Conservation (phyloP, 2,888 invertebrate species). For the Myathropa florea region DNA sequence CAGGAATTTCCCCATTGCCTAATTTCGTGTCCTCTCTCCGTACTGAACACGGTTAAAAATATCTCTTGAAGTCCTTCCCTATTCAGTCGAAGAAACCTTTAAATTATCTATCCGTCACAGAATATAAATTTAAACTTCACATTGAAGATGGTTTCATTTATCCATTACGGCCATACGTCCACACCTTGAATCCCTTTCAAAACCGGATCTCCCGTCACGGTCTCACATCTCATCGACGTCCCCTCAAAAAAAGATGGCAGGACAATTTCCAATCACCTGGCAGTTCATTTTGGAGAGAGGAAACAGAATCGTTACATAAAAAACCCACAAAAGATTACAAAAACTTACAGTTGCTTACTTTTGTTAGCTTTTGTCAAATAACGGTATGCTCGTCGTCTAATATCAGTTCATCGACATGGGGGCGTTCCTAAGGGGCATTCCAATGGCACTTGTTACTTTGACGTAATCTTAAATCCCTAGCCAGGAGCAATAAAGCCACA, state of each 20-base stretch:
- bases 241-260: background rate
- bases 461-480: slow-evolving; percentile 45
- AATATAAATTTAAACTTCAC: background rate
- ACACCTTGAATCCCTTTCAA: background rate
- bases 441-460: slow-evolving; percentile 65
- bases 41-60: background rate
- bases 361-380: slow-evolving; percentile 62
- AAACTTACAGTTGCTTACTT: slow-evolving; percentile 44
- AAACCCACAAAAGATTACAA: slow-evolving; percentile 51
- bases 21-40: background rate
- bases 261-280: background rate
- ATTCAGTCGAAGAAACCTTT: background rate
- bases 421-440: slow-evolving; percentile 69
- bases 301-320: slow-evolving; percentile 17
- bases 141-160: background rate
- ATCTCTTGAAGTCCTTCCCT: background rate
- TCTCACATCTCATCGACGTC: background rate
- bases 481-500: slow-evolving; percentile 12
- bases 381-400: slow-evolving; percentile 43
- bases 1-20: background rate
- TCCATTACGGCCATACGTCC: background rate
- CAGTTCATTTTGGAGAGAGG: background rate
- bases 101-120: background rate
- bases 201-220: too few relatives aligned
- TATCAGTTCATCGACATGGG: slow-evolving; percentile 49